These are phyloP conservation scores for Galeopterus variegatus DNA, from an alignment of 2,113 vertebrate species.

Conservation along the genomic window DNA sequence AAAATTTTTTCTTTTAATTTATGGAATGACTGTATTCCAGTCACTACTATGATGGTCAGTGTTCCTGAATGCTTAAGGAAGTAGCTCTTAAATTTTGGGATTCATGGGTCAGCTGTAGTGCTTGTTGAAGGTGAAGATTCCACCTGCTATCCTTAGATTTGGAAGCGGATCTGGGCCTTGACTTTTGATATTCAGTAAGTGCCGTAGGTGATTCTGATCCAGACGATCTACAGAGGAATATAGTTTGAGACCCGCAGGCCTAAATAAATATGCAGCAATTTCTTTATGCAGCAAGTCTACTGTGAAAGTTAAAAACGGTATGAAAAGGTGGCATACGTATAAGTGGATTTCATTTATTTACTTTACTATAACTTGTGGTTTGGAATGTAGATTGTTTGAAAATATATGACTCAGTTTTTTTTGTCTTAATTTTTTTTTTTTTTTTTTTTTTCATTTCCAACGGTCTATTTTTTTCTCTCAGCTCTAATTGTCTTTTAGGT, in stretches of 20 bases:
- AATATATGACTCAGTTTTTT: neutral
- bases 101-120: neutral
- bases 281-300: neutral
- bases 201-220: neutral
- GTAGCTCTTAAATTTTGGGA: neutral
- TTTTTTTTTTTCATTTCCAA: neutral
- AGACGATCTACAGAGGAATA: neutral
- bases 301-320: neutral
- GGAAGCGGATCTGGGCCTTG: neutral
- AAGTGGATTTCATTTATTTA: constrained; percentile 12
- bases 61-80: neutral
- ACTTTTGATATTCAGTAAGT: neutral
- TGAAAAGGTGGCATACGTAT: neutral
- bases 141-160: neutral
- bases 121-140: neutral
- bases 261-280: neutral
- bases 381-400: constrained; percentile 26
- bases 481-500: neutral
- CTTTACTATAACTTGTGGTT: neutral
- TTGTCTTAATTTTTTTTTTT: neutral
- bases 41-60: neutral
- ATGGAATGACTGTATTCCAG: neutral
- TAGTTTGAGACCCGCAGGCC: neutral
- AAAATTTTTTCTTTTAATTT: neutral
- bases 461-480: neutral